Percentiles rank a stretch among this genome's conserved stretches.
Conservation (phyloP, 2,113 vertebrate genomes). For the Cynoglossus semilaevis region DNA sequence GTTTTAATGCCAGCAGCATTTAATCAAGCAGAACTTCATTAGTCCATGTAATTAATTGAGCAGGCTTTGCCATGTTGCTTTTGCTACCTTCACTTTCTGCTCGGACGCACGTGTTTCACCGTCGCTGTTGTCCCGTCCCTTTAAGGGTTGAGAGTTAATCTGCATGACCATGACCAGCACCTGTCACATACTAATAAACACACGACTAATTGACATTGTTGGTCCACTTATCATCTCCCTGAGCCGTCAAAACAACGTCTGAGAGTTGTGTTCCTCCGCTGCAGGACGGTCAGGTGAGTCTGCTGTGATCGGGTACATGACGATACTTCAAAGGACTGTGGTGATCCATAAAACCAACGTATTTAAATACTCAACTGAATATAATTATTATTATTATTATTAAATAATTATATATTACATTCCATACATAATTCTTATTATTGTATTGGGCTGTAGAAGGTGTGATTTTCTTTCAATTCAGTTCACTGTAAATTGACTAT, state of each 20-base stretch:
- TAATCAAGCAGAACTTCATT: constrained; percentile 83
- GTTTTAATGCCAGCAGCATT: constrained; percentile 74
- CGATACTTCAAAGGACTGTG: too few species aligned
- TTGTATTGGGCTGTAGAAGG: too few species aligned
- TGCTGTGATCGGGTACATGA: constrained; percentile 12
- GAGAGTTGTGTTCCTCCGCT: constrained; percentile 62
- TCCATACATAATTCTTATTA: too few species aligned
- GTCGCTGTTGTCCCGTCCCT: constrained; percentile 79
- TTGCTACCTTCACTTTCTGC: constrained; percentile 80
- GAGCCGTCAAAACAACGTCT: constrained; percentile 52
- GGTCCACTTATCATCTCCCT: constrained; percentile 62
- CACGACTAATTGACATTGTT: constrained; percentile 79
- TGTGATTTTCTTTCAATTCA: too few species aligned
- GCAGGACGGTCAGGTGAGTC: constrained; percentile 49
- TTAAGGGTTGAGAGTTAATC: constrained; percentile 81
- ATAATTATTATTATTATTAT: too few species aligned
- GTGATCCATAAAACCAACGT: too few species aligned
- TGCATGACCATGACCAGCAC: constrained; percentile 72
- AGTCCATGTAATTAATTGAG: constrained; percentile 82
- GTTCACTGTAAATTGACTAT: too few species aligned
- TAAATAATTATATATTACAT: too few species aligned
- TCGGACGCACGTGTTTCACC: constrained; percentile 78
- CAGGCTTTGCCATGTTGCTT: constrained; percentile 75
- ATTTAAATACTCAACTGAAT: too few species aligned
- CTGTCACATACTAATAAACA: constrained; percentile 84